Base-by-base conservation (phyloP, 2,888 invertebrate genomes). In the Drosophila quinaria region DNA sequence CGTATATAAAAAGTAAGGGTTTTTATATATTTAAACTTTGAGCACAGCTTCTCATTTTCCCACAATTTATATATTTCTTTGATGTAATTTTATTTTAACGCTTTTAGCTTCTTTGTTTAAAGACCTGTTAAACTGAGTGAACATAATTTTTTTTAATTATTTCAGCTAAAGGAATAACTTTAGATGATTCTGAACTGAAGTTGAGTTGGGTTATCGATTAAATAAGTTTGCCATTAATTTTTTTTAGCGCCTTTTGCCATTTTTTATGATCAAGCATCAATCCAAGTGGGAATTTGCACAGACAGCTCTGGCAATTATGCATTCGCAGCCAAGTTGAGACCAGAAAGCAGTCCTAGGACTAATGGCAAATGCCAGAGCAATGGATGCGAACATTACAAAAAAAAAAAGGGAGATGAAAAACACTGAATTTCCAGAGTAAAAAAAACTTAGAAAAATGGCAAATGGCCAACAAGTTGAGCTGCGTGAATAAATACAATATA, bases 401-500 rank as follows among this genome's bases (percentile, higher is more conserved):
- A 44, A 42, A 37, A 50, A 41, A n/a, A n/a, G 8, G 9, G 15
- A 25, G 11, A 11, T 31, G 50, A 10, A 22, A 17, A 17, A 35
- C n/a, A 19, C 19, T 9, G 51, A 25, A 46, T 51, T 49, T 63
- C 1, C 33, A 35, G 61, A 54, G 31, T n/a, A 44, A 19, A 17
- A 58, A 17, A 59, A 41, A 15, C 11, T 4, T 10, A 11, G 42
- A 13, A 42, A 63, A 63, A 62, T 74, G 74, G 76, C 74, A 77
- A 70, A 22, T 60, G 65, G 79, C 76, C 76, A 77, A 60, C 58
- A 65, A 74, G 46, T 78, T 49, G 59, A 69, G 39, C 50, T 73
- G 65, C 58, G 50, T 63, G 59, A 47, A 62, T 39, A 65, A 59
- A 52, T 66, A 60, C 31, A 33, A 74, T 39, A 71, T 59, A 62